A percentile compares a stretch with the other conserved stretches of the same genome.
phyloP scores from a whole-genome alignment of 2,888 invertebrate genomes.

The Drosophila infuscata region DNA sequence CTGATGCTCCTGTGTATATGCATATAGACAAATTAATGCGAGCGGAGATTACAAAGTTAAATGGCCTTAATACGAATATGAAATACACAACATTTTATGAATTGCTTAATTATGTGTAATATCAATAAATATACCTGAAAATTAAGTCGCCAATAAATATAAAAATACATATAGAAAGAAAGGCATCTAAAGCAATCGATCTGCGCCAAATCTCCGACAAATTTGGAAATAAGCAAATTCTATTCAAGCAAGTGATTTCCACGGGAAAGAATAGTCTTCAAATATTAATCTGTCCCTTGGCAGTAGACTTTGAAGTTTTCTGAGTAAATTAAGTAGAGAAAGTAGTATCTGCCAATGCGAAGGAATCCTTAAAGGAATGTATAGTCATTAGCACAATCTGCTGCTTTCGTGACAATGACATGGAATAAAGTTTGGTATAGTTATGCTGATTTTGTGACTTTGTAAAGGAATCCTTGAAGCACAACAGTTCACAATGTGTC shows the following conservation, averaged over 20 bases:
- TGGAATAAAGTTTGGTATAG: background rate
- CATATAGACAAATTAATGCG: slow-evolving; percentile 4
- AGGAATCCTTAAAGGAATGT: too few species aligned
- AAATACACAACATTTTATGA: background rate
- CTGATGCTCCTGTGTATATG: slow-evolving; percentile 5
- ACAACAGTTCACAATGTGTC: background rate
- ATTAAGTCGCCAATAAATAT: too few species aligned
- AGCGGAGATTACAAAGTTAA: slow-evolving; percentile 21
- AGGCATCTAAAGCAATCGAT: background rate
- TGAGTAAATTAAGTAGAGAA: background rate
- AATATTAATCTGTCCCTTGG: background rate
- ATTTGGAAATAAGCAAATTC: background rate
- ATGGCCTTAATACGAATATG: background rate
- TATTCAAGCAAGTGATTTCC: background rate
- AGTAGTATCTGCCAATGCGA: too few species aligned
- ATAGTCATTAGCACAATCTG: background rate
- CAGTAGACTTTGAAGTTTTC: background rate
- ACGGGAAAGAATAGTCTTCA: background rate
- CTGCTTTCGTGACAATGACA: background rate
- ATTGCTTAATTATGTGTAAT: background rate
- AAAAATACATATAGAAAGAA: too few species aligned
- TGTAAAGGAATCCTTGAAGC: background rate
- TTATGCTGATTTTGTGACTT: background rate
- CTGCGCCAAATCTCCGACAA: background rate
- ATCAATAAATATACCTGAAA: background rate